Evolutionary conservation across 2,797 vertebrate genomes (phyloP), one percentile per base, ranked within the genome.

Genomic region (Sebastes variabilis): DNA sequence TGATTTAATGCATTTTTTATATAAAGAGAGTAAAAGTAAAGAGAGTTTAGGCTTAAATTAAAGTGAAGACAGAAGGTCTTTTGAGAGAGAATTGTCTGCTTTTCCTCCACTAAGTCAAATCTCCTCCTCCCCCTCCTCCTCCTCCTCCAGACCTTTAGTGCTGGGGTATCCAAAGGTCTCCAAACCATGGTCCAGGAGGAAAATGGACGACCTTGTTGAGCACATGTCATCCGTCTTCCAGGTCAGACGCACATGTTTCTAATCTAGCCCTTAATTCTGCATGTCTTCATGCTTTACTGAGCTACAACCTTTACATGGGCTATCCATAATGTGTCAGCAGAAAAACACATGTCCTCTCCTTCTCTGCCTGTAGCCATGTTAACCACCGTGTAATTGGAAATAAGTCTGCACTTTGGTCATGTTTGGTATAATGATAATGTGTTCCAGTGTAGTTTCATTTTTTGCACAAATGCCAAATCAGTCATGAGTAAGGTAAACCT

Each of bases 241-340:
- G 87, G 85, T 92, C 88, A 83, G 77, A 8, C 24, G 60, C 94
- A 95, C 85, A 91, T 96, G 95, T 93, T 95, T 95, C 88, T 76
- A 92, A 93, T 96, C 88, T 86, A 85, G 67, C 52, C 65, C 71
- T 79, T 87, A 82, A 83, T 86, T 88, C 88, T 82, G 79, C 81
- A 86, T 80, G 87, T 89, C 91, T 91, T 89, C 85, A 89, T 89
- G 91, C 85, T 94, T 94, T 88, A 84, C 77, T 70, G 90, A 81
- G 80, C 76, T 62, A 11, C 67, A 75, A 87, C 84, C 81, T 90
- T 80, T 77, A 79, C 81, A 85, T 79, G 77, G 83, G 82, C 75
- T 86, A 66, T 69, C 64, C 10, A 82, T 81, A 72, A 82, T 65
- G 78, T 84, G 80, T 69, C 77, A 87, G 84, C 85, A 84, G 73